phyloP scores from a whole-genome alignment of 2,888 invertebrate species.

The Yponomeuta sedellus region DNA sequence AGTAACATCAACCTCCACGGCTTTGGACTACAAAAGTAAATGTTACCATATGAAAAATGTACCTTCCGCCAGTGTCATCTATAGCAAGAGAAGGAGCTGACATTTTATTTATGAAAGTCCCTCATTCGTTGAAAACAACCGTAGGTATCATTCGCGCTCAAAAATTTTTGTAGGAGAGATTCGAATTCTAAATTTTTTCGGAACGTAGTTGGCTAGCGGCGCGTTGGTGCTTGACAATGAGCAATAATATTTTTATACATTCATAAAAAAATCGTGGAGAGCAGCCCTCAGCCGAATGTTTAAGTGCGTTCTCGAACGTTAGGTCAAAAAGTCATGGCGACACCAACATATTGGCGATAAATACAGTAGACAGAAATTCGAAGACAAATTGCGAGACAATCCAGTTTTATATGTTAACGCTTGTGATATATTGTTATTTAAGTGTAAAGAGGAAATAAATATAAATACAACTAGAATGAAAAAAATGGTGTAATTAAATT shows the following conservation, averaged over 20 bases:
- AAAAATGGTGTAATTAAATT: conserved; percentile 55
- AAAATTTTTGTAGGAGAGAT: conserved; percentile 57
- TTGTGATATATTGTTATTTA: conserved; percentile 77
- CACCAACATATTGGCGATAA: conserved; percentile 19
- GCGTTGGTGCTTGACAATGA: conserved; percentile 74
- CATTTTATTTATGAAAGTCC: neutral
- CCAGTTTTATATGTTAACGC: conserved; percentile 69
- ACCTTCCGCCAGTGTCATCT: neutral
- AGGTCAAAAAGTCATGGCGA: conserved; percentile 58
- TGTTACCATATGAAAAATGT: no score
- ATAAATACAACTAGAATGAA: conserved; percentile 59
- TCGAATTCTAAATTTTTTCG: conserved; percentile 63
- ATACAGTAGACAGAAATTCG: conserved; percentile 15
- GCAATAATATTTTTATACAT: conserved; percentile 78
- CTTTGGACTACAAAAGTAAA: no score
- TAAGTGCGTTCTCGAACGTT: conserved; percentile 37
- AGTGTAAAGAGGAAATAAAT: conserved; percentile 71
- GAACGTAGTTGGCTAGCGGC: conserved; percentile 70
- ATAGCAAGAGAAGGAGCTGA: neutral
- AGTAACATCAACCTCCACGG: no score
- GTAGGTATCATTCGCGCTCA: conserved; percentile 59
- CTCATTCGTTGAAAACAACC: conserved; percentile 25
- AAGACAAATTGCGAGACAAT: conserved; percentile 27
- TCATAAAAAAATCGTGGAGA: conserved; percentile 59
- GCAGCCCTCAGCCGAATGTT: conserved; percentile 38